phyloP scores from a whole-genome alignment of 2,888 invertebrate species.

The Drosophila anceps region DNA sequence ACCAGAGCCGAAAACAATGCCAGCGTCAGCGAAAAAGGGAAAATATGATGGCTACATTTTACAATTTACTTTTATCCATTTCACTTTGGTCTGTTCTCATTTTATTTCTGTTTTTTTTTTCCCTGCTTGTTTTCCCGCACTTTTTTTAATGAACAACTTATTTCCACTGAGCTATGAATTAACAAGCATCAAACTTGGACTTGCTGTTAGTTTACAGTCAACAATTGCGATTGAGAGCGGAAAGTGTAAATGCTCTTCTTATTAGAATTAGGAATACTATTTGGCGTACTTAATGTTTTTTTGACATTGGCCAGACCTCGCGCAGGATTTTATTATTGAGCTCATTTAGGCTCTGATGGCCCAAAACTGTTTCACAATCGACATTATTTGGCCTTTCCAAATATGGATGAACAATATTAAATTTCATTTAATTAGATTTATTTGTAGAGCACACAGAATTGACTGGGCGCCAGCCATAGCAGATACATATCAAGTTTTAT shows the following conservation, averaged over 20 bases:
- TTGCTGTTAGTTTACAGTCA: conserved; percentile 7
- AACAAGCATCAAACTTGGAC: background rate
- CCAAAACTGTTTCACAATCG: conserved; percentile 14
- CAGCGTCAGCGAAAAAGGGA: conserved; percentile 38
- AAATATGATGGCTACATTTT: conserved; percentile 57
- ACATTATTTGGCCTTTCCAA: conserved; percentile 33
- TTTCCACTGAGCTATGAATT: conserved; percentile 31
- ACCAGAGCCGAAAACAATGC: conserved; percentile 17
- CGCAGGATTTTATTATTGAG: conserved; percentile 3
- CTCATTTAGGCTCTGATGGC: conserved; percentile 3
- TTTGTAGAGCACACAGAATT: conserved; percentile 36
- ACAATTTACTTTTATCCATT: conserved; percentile 47
- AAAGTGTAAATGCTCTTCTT: background rate
- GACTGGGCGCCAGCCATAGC: conserved; percentile 41
- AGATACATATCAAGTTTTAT: conserved; percentile 68
- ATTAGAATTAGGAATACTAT: background rate
- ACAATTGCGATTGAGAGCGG: conserved; percentile 1
- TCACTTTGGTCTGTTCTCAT: conserved; percentile 25
- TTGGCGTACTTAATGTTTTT: background rate
- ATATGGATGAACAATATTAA: conserved; percentile 50
- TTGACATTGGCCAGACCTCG: no score
- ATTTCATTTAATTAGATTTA: conserved; percentile 72
- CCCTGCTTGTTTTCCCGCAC: conserved; percentile 13
- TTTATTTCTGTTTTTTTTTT: background rate
- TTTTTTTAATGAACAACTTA: conserved; percentile 39